Conservation (phyloP, 2,113 vertebrate genomes). For the Sminthopsis crassicaudata region DNA sequence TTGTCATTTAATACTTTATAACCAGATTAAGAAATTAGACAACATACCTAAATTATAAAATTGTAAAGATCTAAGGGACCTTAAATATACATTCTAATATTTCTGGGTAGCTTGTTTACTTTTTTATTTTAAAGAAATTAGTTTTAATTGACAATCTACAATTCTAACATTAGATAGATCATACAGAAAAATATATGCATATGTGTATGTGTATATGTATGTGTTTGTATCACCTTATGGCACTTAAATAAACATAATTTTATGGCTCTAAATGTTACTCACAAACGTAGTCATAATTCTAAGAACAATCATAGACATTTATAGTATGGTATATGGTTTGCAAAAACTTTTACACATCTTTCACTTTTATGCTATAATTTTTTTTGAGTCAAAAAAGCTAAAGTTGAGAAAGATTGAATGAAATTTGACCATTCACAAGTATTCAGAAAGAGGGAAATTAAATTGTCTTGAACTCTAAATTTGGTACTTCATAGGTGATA, state of each 20-base stretch:
- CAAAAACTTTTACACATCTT: neutral
- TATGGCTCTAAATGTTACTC: neutral
- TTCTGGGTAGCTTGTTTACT: neutral
- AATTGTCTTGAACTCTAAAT: neutral
- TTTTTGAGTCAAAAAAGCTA: neutral
- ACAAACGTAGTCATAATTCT: neutral
- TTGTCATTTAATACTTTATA: neutral
- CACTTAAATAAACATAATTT: neutral
- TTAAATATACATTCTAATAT: neutral
- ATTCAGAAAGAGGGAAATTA: neutral
- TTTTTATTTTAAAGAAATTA: neutral
- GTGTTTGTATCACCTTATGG: neutral
- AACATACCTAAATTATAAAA: neutral
- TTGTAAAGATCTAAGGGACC: neutral
- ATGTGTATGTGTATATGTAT: neutral
- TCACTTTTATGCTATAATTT: neutral
- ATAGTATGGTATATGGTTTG: neutral
- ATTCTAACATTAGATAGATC: neutral
- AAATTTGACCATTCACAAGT: neutral
- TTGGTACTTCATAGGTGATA: neutral
- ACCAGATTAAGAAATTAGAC: neutral
- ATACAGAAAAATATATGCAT: neutral
- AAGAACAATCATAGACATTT: neutral
- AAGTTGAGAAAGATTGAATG: neutral
- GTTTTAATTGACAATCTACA: neutral